Evolutionary conservation across 2,113 vertebrate species (phyloP).

Genomic region (Anser brachyrhynchus): DNA sequence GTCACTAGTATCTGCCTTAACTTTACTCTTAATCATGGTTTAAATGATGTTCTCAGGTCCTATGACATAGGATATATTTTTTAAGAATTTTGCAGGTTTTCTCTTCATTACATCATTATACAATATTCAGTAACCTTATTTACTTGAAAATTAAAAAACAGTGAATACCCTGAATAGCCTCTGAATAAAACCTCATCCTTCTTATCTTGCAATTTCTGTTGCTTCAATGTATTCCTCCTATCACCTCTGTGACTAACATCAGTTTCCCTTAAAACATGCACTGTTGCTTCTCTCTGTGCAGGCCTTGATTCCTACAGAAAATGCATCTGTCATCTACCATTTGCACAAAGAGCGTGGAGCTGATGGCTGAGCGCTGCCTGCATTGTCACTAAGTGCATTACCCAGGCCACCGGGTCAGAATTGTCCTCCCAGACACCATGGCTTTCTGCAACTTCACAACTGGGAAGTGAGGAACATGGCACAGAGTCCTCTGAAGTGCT

Average conservation of each 20-base stretch:
- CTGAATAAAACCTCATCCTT: neutral
- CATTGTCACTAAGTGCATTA: neutral
- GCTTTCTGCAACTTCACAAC: neutral
- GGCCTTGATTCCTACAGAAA: neutral
- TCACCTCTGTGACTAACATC: neutral
- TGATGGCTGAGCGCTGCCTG: rapidly evolving
- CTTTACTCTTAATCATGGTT: neutral
- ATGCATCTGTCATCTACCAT: neutral
- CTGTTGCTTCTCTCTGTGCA: neutral
- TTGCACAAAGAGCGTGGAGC: rapidly evolving
- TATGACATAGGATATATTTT: neutral
- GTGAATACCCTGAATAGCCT: neutral
- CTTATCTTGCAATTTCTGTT: neutral
- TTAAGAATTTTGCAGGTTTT: neutral
- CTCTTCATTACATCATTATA: neutral
- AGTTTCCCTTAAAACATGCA: neutral
- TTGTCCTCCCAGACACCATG: rapidly evolving
- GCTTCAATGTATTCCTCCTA: neutral
- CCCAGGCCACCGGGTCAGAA: rapidly evolving
- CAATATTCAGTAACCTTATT: neutral
- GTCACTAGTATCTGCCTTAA: neutral
- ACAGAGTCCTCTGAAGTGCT: neutral
- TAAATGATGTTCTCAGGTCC: neutral
- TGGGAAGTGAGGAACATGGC: rapidly evolving
- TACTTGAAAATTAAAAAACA: neutral